These are phyloP conservation scores for Andricus grossulariae DNA, from an alignment of 1,140 invertebrate genomes.

Conservation along the genomic window DNA sequence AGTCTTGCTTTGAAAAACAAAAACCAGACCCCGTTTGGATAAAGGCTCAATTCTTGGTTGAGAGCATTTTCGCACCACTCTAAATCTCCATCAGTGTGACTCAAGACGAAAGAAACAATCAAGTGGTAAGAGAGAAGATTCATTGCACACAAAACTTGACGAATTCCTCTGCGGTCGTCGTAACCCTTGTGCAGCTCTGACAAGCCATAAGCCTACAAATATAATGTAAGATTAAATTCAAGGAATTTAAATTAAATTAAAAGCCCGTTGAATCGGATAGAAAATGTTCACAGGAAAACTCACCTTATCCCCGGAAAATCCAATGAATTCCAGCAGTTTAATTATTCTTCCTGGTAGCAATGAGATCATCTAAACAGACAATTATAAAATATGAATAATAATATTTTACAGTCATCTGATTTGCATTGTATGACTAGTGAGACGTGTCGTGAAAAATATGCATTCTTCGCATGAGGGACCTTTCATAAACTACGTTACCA, in stretches of 20 bases:
- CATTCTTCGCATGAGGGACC: no score
- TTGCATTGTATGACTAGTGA: not conserved
- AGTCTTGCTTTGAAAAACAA: slow-evolving; percentile 93
- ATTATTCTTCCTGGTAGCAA: slow-evolving; percentile 90
- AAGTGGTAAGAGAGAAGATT: slow-evolving; percentile 90
- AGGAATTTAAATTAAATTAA: no score
- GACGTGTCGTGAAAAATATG: no score
- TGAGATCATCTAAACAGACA: slow-evolving; percentile 86
- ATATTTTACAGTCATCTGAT: slow-evolving; percentile 21
- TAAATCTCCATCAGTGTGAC: slow-evolving; percentile 87
- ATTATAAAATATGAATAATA: slow-evolving; percentile 44
- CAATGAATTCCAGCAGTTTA: slow-evolving; percentile 94
- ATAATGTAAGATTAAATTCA: not conserved
- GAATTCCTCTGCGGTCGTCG: slow-evolving; percentile 81
- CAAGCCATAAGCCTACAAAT: slow-evolving; percentile 82
- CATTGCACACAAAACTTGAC: slow-evolving; percentile 91
- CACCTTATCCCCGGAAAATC: slow-evolving; percentile 95
- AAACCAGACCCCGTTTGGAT: slow-evolving; percentile 93
- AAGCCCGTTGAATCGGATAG: no score
- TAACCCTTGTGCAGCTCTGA: slow-evolving; percentile 84
- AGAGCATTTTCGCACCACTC: slow-evolving; percentile 85
- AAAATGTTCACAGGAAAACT: slow-evolving; percentile 37
- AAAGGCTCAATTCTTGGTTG: slow-evolving; percentile 82
- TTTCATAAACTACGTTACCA: no score
- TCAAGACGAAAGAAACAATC: slow-evolving; percentile 88